Evolutionary conservation across 2,888 invertebrate species (phyloP).

Genomic region (Euclidia mi): DNA sequence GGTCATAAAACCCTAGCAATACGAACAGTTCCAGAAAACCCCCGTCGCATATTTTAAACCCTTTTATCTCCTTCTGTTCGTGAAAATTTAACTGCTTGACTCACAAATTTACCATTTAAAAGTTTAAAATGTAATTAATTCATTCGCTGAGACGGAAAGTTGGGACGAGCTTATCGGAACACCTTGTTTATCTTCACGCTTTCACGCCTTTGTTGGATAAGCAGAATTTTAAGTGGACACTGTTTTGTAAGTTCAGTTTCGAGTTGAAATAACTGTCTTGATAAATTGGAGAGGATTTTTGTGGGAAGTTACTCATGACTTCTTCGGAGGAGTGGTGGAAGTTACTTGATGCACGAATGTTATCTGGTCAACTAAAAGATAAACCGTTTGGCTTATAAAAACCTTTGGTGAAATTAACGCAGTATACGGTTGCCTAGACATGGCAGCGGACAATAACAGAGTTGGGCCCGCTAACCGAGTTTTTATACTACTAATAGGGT

Average conservation of each 20-base stretch:
- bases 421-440: too few relatives aligned
- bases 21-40: too few relatives aligned
- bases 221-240: slow-evolving; percentile 13
- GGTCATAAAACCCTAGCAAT: too few relatives aligned
- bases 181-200: slow-evolving; percentile 35
- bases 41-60: background rate
- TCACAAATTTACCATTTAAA: slow-evolving; percentile 38
- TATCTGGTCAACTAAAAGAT: too few relatives aligned
- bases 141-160: slow-evolving; percentile 21
- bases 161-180: slow-evolving; percentile 30
- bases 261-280: background rate
- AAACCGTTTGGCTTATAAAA: too few relatives aligned
- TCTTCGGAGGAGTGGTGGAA: too few relatives aligned
- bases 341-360: too few relatives aligned
- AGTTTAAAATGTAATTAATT: slow-evolving; percentile 53
- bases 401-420: too few relatives aligned
- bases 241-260: background rate
- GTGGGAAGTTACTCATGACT: background rate
- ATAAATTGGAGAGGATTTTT: background rate
- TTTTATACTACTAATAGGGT: too few relatives aligned
- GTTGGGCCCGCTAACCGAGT: too few relatives aligned
- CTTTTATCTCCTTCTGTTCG: background rate
- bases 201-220: slow-evolving; percentile 11
- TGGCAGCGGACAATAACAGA: too few relatives aligned
- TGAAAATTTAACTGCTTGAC: slow-evolving; percentile 35